Evolutionary conservation across 2,113 vertebrate species (phyloP), one percentile per base, ranked within the genome.

Genomic region (Myotis lucifugus): DNA sequence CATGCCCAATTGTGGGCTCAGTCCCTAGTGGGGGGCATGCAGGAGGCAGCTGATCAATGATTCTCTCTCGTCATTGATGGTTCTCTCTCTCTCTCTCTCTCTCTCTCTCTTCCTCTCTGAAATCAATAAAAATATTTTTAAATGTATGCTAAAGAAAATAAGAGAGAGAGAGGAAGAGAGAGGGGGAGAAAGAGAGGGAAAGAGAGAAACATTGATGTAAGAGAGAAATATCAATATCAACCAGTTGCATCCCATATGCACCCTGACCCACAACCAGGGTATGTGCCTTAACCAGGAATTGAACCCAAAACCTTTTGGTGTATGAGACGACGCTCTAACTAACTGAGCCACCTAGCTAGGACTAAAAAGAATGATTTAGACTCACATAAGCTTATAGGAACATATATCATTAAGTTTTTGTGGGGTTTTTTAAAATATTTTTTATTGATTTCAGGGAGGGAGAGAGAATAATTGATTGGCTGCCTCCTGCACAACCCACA

Each of bases 351-450:
- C 32, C 14, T 17, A 14, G 32, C 32, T 32, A 67, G 64, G 32
- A 32, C 32, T 59, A 59, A 91, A 95, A 93, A 92, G 66, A 89
- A 82, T 17, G 40, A 93, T 52, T 66, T 59, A 82, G 14, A 88
- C 32, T 64, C 82, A 90, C 3, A 86, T 67, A 25, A 82, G 64
- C 67, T 40, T 70, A 89, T 19, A 82, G 69, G 15, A 85, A 95
- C 88, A 78, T 78, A 79, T 73, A 78, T 82, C 42, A 52, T 40
- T 61, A 76, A 86, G 9, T 46, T 21, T 66, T 61, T 27, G 25
- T 61, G 59, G 23, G 46, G 21, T 56, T 21, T 21, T 54, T 18
- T 23, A 23, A 8, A 56, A 56, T 56, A 21, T 56, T 21, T 21
- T 61, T 61, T 27, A 61, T 61, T 61, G 59, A 61, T 27, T 61